A percentile compares a stretch with the other conserved stretches of the same genome.
Evolutionary conservation across 2,888 invertebrate species (phyloP).

Genomic region (Rhopalosiphum nymphaeae): DNA sequence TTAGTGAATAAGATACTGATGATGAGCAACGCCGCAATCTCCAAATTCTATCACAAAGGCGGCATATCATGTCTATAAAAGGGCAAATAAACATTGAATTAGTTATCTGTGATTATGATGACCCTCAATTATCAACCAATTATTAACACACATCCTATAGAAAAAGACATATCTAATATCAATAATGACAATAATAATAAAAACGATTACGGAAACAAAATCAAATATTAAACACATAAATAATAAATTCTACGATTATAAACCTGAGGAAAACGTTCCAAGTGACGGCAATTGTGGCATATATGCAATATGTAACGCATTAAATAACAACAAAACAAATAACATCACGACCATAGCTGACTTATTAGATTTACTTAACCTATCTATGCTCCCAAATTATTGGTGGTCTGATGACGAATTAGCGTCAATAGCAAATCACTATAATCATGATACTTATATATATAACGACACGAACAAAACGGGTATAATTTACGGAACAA

Average conservation of each 20-base stretch:
- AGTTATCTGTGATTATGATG: neutral
- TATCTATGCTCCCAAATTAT: neutral
- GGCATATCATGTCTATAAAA: too few relatives aligned
- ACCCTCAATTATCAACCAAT: neutral
- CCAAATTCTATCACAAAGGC: too few relatives aligned
- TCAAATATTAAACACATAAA: too few relatives aligned
- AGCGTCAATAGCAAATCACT: neutral
- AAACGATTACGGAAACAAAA: neutral
- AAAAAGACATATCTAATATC: neutral
- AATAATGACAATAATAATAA: neutral
- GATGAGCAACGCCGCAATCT: too few relatives aligned
- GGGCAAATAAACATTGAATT: neutral
- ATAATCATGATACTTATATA: neutral
- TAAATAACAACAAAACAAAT: too few relatives aligned
- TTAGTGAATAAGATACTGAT: too few relatives aligned
- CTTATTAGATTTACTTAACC: too few relatives aligned
- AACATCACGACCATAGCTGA: too few relatives aligned
- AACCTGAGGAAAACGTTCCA: too few relatives aligned
- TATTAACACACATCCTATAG: neutral
- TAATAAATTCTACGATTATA: too few relatives aligned
- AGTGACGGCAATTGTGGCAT: too few relatives aligned
- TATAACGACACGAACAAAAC: neutral
- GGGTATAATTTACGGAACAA: neutral
- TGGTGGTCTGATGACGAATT: neutral
- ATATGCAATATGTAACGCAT: too few relatives aligned